Base-by-base conservation (phyloP, 2,113 vertebrate genomes). In the Hipposideros armiger region DNA sequence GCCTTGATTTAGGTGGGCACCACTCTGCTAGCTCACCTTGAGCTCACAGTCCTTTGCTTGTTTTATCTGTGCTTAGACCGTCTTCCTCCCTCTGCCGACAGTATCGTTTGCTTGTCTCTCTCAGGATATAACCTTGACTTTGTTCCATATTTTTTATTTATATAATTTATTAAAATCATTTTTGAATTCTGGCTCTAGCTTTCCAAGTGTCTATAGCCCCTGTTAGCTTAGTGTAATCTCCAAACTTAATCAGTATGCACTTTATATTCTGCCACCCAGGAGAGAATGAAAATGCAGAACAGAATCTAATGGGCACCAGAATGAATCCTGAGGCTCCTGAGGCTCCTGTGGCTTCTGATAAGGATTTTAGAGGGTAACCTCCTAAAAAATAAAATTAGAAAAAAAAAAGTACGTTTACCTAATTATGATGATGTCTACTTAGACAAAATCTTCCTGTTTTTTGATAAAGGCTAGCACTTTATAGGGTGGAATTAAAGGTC, bases 141-240 rank as follows among this genome's bases (percentile, higher is more conserved):
- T 89, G 73, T 96, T 89, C 58, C 74, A 36, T 77, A 81, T 73
- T 96, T 88, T 91, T 70, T 88, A 86, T 82, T 97, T 95, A 91
- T 96, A 93, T 96, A 91, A 96, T 97, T 98, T 88, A 97, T 96
- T 93, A 97, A 90, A 85, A 90, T 86, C 72, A 93, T 97, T 96
- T 73, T 69, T 73, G 89, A 96, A 97, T 96, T 96, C 88, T 11
- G 78, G 67, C 91, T 98, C 82, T 88, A 92, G 50, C 45, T 74
- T 91, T 92, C 82, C 77, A 80, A 95, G 45, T 85, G 73, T 94
- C 86, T 95, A 54, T 95, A 91, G 84, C 76, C 54, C 64, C 85
- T 87, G 83, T 95, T 95, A 95, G 92, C 87, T 95, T 81, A 95
- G 73, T 85, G 73, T 90, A 95, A 90, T 92, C 90, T 93, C 70